phyloP scores from a whole-genome alignment of 2,888 invertebrate species.

The Liopterus haemorrhoidalis region DNA sequence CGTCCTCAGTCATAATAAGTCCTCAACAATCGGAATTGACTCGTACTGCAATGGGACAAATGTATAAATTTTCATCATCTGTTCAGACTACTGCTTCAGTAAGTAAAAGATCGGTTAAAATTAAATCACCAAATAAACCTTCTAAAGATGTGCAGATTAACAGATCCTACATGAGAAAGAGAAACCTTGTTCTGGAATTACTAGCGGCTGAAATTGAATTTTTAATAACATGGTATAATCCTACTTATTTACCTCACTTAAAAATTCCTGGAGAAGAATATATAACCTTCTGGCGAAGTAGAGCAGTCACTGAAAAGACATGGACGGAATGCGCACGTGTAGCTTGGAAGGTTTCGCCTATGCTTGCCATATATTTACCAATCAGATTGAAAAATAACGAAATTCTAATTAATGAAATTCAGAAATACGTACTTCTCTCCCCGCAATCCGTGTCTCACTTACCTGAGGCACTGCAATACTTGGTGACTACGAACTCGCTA shows the following conservation, averaged over 20 bases:
- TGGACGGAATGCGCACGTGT: constrained; percentile 85
- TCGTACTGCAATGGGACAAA: constrained; percentile 73
- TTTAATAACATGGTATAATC: constrained; percentile 93
- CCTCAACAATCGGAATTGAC: constrained; percentile 41
- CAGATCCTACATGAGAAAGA: constrained; percentile 89
- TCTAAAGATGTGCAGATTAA: constrained; percentile 79
- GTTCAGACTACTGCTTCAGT: constrained; percentile 60
- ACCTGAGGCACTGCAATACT: constrained; percentile 87
- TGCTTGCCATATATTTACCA: constrained; percentile 85
- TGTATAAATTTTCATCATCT: constrained; percentile 83
- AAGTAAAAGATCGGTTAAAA: constrained; percentile 70
- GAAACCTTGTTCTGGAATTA: constrained; percentile 88
- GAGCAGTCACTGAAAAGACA: constrained; percentile 72
- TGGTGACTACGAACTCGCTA: constrained; percentile 87
- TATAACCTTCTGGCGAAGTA: constrained; percentile 85
- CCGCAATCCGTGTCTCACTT: constrained; percentile 87
- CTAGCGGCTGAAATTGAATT: constrained; percentile 94
- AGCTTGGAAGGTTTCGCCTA: constrained; percentile 96
- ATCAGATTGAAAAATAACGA: constrained; percentile 68
- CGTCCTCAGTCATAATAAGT: no score
- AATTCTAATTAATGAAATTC: constrained; percentile 76
- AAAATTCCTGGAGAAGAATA: constrained; percentile 77
- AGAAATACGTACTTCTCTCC: constrained; percentile 75
- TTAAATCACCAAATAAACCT: constrained; percentile 61
- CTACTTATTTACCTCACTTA: constrained; percentile 71